Evolutionary conservation across 2,797 vertebrate species (phyloP).

Genomic region (Limnodromus scolopaceus): DNA sequence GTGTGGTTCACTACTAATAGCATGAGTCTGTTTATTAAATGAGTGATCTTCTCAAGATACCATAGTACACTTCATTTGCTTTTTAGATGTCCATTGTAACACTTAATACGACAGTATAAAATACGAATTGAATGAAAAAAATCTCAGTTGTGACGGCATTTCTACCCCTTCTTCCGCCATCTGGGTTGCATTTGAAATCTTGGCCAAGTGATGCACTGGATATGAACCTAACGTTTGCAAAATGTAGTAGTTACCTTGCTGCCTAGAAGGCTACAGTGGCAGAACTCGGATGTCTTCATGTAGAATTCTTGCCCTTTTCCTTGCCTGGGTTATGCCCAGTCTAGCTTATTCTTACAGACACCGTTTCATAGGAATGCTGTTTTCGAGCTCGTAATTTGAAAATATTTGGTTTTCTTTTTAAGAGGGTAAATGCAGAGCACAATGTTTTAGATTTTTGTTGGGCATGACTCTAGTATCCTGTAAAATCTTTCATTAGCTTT

Average conservation of each 20-base stretch:
- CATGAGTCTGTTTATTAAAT: background rate
- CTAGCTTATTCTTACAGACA: background rate
- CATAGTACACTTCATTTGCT: background rate
- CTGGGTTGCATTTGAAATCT: background rate
- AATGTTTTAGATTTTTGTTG: background rate
- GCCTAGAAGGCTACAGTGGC: background rate
- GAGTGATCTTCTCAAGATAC: background rate
- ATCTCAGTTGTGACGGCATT: background rate
- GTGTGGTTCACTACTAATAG: background rate
- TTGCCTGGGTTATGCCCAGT: background rate
- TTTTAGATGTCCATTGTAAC: background rate
- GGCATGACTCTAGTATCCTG: background rate
- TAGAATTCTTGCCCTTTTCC: background rate
- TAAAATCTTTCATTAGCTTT: background rate
- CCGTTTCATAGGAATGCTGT: background rate
- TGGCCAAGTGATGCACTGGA: background rate
- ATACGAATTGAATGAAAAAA: background rate
- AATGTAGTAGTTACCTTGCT: background rate
- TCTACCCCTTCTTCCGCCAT: background rate
- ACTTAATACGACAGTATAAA: background rate
- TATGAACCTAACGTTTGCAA: background rate
- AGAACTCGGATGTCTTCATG: background rate
- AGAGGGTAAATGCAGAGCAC: background rate
- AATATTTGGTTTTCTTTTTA: background rate
- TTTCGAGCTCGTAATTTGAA: background rate